Base-by-base conservation (phyloP, 2,888 invertebrate species). In the Cynaeus angustus region DNA sequence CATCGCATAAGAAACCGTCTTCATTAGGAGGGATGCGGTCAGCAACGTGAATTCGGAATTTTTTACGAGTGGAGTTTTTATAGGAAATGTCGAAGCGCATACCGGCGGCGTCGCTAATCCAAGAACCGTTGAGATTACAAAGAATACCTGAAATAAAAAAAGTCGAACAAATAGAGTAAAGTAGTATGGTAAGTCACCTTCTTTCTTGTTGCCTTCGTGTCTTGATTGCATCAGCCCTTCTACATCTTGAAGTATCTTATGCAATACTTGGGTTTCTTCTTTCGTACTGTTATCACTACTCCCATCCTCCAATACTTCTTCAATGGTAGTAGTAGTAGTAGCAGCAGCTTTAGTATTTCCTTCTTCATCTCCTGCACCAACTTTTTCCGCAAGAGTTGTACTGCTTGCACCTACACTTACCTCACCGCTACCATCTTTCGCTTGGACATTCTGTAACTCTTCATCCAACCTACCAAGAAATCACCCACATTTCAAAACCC, bases 31-130 rank as follows among this genome's bases (percentile, higher is more conserved):
- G 77, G 10, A 70, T 62, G 38, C 61, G 30, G 30, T 72, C 66
- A 30, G 65, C 53, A 3, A 69, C 37, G 45, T 66, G 66, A 6
- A 58, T 68, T 6, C 52, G 53, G 14, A 71, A 62, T 30, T 68
- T 64, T 21, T 62, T 71, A 16, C 65, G 62, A 12, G 48, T 68
- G 1, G 66, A 65, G n/a, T 61, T 59, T 8, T 66, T 38, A 13
- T 46, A 70, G 41, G 28, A 37, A n/a, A 70, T 66, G 21, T 72
- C 75, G 26, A 77, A 71, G 26, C 68, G 73, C 38, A 77, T 72
- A 3, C 83, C 83, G 4, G 78, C 81, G 2, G 78, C 74, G 43
- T 78, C 75, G 9, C 80, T 80, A 10, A 77, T 74, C 83, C 83
- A 83, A 12, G 75, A 75, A 5, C 83, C 83, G 33, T 69, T 71